Evolutionary conservation across 1,140 invertebrate genomes (phyloP).

Genomic region (Drosophila nigromelanica): DNA sequence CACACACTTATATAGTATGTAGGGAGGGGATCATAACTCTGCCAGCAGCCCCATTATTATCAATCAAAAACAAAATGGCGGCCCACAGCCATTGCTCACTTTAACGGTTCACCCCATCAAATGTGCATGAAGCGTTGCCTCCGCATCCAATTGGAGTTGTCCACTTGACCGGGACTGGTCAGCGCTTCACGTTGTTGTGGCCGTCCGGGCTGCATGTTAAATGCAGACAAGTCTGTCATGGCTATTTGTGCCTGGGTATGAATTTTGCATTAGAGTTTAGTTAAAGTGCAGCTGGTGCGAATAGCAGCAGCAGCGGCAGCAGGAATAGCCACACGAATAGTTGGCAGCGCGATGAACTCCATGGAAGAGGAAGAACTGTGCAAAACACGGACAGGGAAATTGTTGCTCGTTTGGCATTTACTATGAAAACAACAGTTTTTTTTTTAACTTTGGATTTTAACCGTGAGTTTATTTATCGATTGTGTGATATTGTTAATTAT

Average conservation of each 20-base stretch:
- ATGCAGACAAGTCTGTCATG: constrained; percentile 58
- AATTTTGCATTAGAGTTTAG: constrained; percentile 81
- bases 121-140: constrained; percentile 28
- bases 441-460: constrained; percentile 20
- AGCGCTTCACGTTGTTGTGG: constrained; percentile 55
- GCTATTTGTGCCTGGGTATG: constrained; percentile 56
- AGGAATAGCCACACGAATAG: neutral
- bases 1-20: constrained; percentile 4
- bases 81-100: constrained; percentile 29
- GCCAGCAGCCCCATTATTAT: constrained; percentile 36
- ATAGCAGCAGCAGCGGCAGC: constrained; percentile 31
- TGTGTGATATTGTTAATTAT: too few relatives aligned
- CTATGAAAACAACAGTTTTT: constrained; percentile 38
- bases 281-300: constrained; percentile 80
- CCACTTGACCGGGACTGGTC: neutral
- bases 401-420: constrained; percentile 40
- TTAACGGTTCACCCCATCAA: constrained; percentile 30
- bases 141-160: constrained; percentile 12
- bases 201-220: constrained; percentile 61
- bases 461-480: too few relatives aligned
- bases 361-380: constrained; percentile 16
- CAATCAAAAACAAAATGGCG: constrained; percentile 59
- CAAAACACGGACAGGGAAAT: constrained; percentile 10
- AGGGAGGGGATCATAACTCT: constrained; percentile 29
- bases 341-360: neutral